Percentiles rank a stretch among this genome's conserved stretches.
Evolutionary conservation across 2,888 invertebrate species (phyloP).

Genomic region (Monochamus alternatus): DNA sequence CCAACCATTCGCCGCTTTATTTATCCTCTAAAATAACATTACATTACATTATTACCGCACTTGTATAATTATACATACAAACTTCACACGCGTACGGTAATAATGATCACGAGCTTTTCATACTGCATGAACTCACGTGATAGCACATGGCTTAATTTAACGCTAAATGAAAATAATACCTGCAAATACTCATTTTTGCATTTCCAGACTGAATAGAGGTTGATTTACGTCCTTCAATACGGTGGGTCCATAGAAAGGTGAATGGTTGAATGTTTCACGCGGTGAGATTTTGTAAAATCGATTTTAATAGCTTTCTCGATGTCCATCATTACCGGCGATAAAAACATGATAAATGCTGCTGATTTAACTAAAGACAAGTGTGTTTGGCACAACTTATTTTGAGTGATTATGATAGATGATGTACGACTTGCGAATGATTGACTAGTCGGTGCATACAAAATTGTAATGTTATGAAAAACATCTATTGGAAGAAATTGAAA

Average conservation of each 20-base stretch:
- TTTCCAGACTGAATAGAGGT: conserved; percentile 7
- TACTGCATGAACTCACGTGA: too few relatives aligned
- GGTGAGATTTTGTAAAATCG: conserved; percentile 14
- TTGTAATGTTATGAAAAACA: too few relatives aligned
- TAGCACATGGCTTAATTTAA: conserved; percentile 19
- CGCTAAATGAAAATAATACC: conserved; percentile 1
- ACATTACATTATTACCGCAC: too few relatives aligned
- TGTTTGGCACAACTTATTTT: conserved; percentile 9
- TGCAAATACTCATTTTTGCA: neutral
- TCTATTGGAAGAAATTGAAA: conserved; percentile 5
- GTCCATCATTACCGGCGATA: neutral
- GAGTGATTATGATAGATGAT: conserved; percentile 10
- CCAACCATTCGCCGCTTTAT: too few relatives aligned
- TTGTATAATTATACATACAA: too few relatives aligned
- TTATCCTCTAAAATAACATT: too few relatives aligned
- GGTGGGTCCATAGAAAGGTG: conserved; percentile 11
- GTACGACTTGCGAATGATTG: neutral
- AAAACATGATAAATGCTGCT: conserved; percentile 1
- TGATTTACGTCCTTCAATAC: too few relatives aligned
- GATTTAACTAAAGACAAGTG: conserved; percentile 15
- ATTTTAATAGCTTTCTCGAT: conserved; percentile 11
- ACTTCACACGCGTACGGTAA: too few relatives aligned
- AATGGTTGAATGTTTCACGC: neutral
- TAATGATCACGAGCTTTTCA: too few relatives aligned
- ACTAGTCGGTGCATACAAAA: too few relatives aligned